phyloP scores from a whole-genome alignment of 2,888 invertebrate species.

The Lamellibrachia satsuma region DNA sequence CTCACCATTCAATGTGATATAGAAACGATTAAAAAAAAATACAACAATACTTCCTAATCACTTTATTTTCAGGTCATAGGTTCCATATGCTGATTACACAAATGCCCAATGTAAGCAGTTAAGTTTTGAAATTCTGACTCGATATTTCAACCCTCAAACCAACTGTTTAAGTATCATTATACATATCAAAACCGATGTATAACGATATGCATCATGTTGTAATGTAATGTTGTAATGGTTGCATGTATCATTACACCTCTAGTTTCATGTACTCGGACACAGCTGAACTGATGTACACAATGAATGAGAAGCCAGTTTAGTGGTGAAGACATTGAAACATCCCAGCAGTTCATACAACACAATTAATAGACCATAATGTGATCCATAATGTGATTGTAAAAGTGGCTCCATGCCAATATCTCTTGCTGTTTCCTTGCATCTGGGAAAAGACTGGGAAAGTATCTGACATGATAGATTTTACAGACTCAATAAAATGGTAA shows the following conservation, averaged over 20 bases:
- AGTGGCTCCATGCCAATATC: background rate
- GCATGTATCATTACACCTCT: background rate
- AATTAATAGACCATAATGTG: background rate
- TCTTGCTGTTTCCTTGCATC: background rate
- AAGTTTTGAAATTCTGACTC: background rate
- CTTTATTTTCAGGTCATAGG: background rate
- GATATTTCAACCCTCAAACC: background rate
- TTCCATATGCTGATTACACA: background rate
- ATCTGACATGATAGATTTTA: background rate
- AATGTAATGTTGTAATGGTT: background rate
- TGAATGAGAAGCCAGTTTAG: background rate
- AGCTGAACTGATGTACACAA: background rate
- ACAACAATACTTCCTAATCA: conserved; percentile 17
- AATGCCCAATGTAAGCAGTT: background rate
- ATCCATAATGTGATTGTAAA: background rate
- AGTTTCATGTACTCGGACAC: background rate
- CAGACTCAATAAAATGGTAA: background rate
- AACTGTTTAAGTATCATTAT: background rate
- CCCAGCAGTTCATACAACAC: background rate
- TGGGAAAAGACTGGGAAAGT: background rate
- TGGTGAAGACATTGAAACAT: background rate
- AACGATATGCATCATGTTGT: background rate
- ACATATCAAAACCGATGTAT: background rate
- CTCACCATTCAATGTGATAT: background rate
- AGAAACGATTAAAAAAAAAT: background rate